Conservation (phyloP, 2,113 vertebrate species). For the Boleophthalmus pectinirostris region DNA sequence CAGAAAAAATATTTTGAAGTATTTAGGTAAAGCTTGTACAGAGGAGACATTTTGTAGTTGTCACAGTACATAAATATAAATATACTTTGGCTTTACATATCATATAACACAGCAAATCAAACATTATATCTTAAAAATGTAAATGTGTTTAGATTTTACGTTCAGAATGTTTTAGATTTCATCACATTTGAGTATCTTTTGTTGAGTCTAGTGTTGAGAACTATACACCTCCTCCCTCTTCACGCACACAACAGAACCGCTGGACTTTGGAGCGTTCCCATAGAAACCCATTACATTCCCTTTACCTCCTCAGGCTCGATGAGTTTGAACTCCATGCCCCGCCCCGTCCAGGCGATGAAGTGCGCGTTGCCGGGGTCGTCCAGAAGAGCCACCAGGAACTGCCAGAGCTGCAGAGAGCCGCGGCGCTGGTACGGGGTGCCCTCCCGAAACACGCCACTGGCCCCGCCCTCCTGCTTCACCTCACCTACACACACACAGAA, state of each 20-base stretch:
- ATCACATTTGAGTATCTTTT: too few relatives aligned
- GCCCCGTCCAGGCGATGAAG: constrained; percentile 98
- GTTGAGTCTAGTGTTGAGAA: too few relatives aligned
- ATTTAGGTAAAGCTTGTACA: too few relatives aligned
- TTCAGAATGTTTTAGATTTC: too few relatives aligned
- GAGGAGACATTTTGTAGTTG: too few relatives aligned
- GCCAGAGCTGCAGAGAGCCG: constrained; percentile 96
- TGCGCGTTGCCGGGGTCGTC: constrained; percentile 92
- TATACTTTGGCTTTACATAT: too few relatives aligned
- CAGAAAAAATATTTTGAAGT: too few relatives aligned
- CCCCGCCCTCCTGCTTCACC: constrained; percentile 87
- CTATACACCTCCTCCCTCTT: not conserved
- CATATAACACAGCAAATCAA: too few relatives aligned
- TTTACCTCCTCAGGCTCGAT: constrained; percentile 96
- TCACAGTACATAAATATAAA: too few relatives aligned
- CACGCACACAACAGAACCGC: not conserved
- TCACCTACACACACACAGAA: constrained; percentile 75
- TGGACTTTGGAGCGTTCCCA: not conserved
- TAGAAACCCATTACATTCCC: not conserved
- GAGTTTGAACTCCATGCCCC: constrained; percentile 99
- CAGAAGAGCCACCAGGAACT: constrained; percentile 93
- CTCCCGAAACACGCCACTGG: constrained; percentile 79
- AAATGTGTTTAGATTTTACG: too few relatives aligned
- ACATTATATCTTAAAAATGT: too few relatives aligned
- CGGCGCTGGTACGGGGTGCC: constrained; percentile 92